phyloP scores from a whole-genome alignment of 2,888 invertebrate species.

The Helicoverpa assulta region DNA sequence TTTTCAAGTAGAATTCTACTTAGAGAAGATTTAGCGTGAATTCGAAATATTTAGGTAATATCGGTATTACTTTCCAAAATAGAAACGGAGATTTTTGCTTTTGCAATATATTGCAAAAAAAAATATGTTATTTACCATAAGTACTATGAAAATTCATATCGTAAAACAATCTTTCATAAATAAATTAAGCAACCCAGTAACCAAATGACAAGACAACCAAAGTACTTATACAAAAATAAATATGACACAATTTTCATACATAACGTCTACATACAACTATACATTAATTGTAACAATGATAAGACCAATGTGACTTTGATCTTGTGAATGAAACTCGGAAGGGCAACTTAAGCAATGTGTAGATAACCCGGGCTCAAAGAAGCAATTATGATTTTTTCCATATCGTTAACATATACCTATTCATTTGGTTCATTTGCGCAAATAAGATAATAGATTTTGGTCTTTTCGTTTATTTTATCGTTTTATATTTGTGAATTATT shows the following conservation, averaged over 20 bases:
- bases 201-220: too few relatives aligned
- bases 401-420: slow-evolving; percentile 37
- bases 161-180: too few relatives aligned
- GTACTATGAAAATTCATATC: too few relatives aligned
- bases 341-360: slow-evolving; percentile 20
- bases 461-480: slow-evolving; percentile 1
- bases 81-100: too few relatives aligned
- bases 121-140: too few relatives aligned
- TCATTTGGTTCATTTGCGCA: slow-evolving; percentile 70
- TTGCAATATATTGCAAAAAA: too few relatives aligned
- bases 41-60: neutral
- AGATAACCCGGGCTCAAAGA: slow-evolving; percentile 46
- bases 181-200: neutral
- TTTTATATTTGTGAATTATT: neutral
- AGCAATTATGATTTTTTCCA: slow-evolving; percentile 30
- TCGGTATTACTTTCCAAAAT: too few relatives aligned
- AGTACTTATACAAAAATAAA: slow-evolving; percentile 13
- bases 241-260: slow-evolving; percentile 38
- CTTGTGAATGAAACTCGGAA: slow-evolving; percentile 61
- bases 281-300: slow-evolving; percentile 28
- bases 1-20: neutral
- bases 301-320: slow-evolving; percentile 63
- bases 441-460: slow-evolving; percentile 60
- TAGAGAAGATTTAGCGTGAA: neutral
- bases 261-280: slow-evolving; percentile 10